Evolutionary conservation across 2,888 invertebrate genomes (phyloP).

Genomic region (Melitaea athalia): DNA sequence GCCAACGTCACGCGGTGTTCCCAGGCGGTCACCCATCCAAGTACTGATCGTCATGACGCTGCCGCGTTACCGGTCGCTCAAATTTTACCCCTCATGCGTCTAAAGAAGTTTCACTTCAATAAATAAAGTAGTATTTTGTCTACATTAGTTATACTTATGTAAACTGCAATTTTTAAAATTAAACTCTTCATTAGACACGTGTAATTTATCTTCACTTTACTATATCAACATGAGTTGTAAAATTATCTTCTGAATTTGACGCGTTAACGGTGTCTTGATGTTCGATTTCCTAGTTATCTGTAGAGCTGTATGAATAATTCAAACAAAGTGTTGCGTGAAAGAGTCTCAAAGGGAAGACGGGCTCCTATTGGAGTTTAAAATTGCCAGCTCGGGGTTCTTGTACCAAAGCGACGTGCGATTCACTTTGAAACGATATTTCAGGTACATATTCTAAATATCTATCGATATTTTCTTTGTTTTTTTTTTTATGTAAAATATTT

Average conservation of each 20-base stretch:
- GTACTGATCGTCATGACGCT: too few species aligned
- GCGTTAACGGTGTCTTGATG: slow-evolving; percentile 47
- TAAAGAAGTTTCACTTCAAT: too few species aligned
- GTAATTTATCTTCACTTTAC: not conserved
- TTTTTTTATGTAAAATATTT: not conserved
- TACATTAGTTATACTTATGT: too few species aligned
- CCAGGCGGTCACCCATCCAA: too few species aligned
- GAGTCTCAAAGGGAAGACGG: slow-evolving; percentile 73
- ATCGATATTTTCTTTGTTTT: slow-evolving; percentile 18
- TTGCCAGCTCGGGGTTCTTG: slow-evolving; percentile 52
- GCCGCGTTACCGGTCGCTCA: too few species aligned
- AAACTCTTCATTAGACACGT: not conserved
- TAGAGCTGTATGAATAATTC: slow-evolving; percentile 72
- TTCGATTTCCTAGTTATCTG: slow-evolving; percentile 69
- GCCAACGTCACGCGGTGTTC: too few species aligned
- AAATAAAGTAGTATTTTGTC: too few species aligned
- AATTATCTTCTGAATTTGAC: slow-evolving; percentile 32
- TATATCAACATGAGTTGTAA: not conserved
- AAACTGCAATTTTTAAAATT: too few species aligned
- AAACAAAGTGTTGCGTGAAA: slow-evolving; percentile 67
- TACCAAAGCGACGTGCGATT: slow-evolving; percentile 37
- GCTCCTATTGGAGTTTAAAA: slow-evolving; percentile 68
- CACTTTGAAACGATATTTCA: slow-evolving; percentile 49
- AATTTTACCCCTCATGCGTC: too few species aligned
- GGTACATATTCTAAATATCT: slow-evolving; percentile 24